Conservation (phyloP, 2,888 invertebrate species). For the Hemistola chrysoprasaria region DNA sequence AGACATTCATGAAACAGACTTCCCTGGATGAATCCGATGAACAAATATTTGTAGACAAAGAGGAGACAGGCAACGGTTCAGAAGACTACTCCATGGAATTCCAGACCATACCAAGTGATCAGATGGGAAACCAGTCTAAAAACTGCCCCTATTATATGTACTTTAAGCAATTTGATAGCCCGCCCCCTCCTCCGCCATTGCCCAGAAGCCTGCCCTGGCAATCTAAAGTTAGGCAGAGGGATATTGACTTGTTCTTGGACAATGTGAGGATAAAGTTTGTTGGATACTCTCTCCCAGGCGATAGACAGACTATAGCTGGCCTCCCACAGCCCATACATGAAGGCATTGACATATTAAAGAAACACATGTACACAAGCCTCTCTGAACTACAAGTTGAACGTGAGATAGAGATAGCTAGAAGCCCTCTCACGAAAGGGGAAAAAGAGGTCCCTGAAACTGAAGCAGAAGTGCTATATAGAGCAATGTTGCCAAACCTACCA, state of each 20-base stretch:
- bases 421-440: constrained; percentile 94
- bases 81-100: constrained; percentile 84
- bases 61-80: constrained; percentile 83
- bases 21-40: constrained; percentile 91
- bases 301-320: constrained; percentile 95
- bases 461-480: constrained; percentile 94
- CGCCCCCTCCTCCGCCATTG: constrained; percentile 71
- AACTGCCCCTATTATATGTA: constrained; percentile 69
- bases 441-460: constrained; percentile 90
- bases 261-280: constrained; percentile 97
- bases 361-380: constrained; percentile 96
- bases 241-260: constrained; percentile 96
- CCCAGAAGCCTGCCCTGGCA: constrained; percentile 94
- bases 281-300: constrained; percentile 94
- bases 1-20: constrained; percentile 95
- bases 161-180: constrained; percentile 70
- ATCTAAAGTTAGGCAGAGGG: constrained; percentile 96
- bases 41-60: constrained; percentile 88
- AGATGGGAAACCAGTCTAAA: constrained; percentile 51
- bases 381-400: constrained; percentile 95
- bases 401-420: constrained; percentile 95
- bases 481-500: constrained; percentile 97
- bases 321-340: constrained; percentile 98
- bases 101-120: constrained; percentile 73
- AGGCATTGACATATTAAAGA: constrained; percentile 94